A percentile compares a stretch with the other conserved stretches of the same genome.
phyloP scores from a whole-genome alignment of 2,888 invertebrate species.

The Acanthosoma haemorrhoidale region DNA sequence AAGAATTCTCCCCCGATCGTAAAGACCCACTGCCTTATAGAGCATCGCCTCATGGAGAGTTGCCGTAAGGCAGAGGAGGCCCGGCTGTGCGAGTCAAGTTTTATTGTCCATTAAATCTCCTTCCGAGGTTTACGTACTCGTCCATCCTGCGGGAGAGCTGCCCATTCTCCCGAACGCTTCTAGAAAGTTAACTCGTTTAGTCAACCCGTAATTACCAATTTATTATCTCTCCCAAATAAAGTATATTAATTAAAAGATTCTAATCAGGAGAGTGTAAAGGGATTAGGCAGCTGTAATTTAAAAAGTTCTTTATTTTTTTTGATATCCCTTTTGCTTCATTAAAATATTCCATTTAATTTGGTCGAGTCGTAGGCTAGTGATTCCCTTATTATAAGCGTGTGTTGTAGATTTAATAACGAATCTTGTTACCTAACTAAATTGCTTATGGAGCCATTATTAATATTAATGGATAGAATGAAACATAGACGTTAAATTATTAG shows the following conservation, averaged over 20 bases:
- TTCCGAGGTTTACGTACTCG: not conserved
- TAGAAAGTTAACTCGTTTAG: slow-evolving; percentile 27
- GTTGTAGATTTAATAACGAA: slow-evolving; percentile 1
- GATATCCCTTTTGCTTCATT: slow-evolving; percentile 11
- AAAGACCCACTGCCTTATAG: not conserved
- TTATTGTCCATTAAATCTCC: slow-evolving; percentile 8
- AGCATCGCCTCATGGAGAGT: not conserved
- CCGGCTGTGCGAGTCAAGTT: too few species aligned
- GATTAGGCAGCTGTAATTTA: slow-evolving; percentile 22
- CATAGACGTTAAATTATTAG: too few species aligned
- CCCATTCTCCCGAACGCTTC: not conserved
- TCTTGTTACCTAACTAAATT: not conserved
- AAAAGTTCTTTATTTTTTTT: not conserved
- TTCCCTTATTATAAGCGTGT: too few species aligned
- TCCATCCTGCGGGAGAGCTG: not conserved
- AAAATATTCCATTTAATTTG: slow-evolving; percentile 21
- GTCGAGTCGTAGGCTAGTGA: not conserved
- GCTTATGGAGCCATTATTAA: too few species aligned
- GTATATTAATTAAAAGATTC: slow-evolving; percentile 29
- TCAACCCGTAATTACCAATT: slow-evolving; percentile 24
- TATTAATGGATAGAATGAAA: too few species aligned
- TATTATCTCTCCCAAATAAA: slow-evolving; percentile 25
- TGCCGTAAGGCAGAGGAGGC: not conserved
- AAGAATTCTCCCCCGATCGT: not conserved
- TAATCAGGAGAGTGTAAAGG: slow-evolving; percentile 24